These are phyloP conservation scores for Tenthredo distinguenda DNA, from an alignment of 2,888 invertebrate genomes.

Conservation along the genomic window DNA sequence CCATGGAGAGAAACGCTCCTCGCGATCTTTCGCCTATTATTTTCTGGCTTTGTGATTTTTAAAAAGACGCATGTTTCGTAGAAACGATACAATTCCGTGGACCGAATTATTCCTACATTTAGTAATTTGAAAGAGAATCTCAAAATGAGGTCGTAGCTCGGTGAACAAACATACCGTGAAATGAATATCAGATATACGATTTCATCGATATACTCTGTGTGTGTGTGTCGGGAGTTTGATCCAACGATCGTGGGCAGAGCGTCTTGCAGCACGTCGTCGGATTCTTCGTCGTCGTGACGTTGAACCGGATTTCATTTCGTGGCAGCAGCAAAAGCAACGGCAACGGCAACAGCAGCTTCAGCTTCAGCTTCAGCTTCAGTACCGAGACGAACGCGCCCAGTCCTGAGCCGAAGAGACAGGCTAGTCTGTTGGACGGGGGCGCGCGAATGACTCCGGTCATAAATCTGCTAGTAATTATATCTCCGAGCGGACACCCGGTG, in stretches of 20 bases:
- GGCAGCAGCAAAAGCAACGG: slow-evolving; percentile 6
- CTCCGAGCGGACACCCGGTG: slow-evolving; percentile 51
- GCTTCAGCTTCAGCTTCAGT: slow-evolving; percentile 10
- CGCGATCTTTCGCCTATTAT: not conserved
- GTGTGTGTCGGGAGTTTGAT: slow-evolving; percentile 16
- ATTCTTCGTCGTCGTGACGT: slow-evolving; percentile 6
- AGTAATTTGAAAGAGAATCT: no score
- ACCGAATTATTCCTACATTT: no score
- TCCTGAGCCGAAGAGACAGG: slow-evolving; percentile 32
- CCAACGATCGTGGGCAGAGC: slow-evolving; percentile 16
- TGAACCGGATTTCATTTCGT: slow-evolving; percentile 42
- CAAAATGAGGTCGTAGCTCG: no score
- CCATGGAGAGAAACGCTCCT: not conserved
- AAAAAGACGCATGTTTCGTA: not conserved
- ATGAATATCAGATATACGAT: not conserved
- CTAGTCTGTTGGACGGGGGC: slow-evolving; percentile 36
- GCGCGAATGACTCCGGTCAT: slow-evolving; percentile 52
- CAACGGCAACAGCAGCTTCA: not conserved
- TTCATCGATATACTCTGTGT: not conserved
- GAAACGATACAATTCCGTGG: not conserved
- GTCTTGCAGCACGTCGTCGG: not conserved
- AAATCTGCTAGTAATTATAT: slow-evolving; percentile 52
- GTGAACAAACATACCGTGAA: not conserved
- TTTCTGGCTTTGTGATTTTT: not conserved
- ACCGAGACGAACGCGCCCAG: slow-evolving; percentile 40